Percentiles rank a stretch among this genome's conserved stretches.
These are phyloP conservation scores for Penaeus vannamei DNA, from an alignment of 1,140 invertebrate species.

Conservation along the genomic window DNA sequence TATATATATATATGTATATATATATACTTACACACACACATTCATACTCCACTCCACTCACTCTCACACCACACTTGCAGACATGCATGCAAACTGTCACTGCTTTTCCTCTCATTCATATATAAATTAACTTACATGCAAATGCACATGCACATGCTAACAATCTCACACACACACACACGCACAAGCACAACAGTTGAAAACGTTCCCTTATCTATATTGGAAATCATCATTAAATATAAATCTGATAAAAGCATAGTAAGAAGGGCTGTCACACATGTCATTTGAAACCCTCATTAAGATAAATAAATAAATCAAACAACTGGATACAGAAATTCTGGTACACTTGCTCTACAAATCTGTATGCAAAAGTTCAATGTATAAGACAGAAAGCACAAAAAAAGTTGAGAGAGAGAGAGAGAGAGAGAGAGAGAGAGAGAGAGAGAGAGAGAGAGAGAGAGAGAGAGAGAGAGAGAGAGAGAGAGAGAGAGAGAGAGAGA, in stretches of 20 bases:
- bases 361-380: not conserved
- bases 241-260: no score
- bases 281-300: not conserved
- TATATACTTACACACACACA: not conserved
- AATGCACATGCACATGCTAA: constrained; percentile 32
- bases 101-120: not conserved
- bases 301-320: not conserved
- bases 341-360: not conserved
- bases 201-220: no score
- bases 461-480: no score
- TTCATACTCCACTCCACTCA: no score
- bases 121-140: constrained; percentile 32
- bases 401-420: not conserved
- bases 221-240: no score
- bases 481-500: no score
- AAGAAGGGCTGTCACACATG: not conserved
- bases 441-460: no score
- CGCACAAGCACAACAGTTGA: no score
- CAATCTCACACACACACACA: no score
- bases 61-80: no score
- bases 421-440: not conserved
- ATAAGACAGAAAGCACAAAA: not conserved
- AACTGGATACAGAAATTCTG: not conserved
- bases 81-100: not conserved
- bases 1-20: not conserved